phyloP scores from a whole-genome alignment of 2,113 vertebrate species.

The Potamarius usumacintae region DNA sequence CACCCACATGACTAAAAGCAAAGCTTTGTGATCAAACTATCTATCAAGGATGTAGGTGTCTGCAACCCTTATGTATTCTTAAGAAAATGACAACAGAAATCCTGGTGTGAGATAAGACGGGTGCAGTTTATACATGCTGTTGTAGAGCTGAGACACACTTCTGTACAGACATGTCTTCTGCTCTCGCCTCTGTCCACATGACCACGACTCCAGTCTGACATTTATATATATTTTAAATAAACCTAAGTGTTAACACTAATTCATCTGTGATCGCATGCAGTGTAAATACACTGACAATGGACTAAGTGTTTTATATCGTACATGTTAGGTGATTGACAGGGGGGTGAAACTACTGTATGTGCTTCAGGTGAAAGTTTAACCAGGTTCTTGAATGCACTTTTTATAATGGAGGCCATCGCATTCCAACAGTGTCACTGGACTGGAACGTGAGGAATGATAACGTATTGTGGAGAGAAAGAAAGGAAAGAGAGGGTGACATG shows the following conservation, averaged over 20 bases:
- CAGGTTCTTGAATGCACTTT: conserved; percentile 21
- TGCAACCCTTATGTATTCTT: not conserved
- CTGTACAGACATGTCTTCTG: conserved; percentile 52
- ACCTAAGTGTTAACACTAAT: not conserved
- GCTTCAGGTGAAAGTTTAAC: conserved; percentile 34
- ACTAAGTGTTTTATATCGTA: not conserved
- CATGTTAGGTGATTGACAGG: not conserved
- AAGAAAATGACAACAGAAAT: conserved; percentile 58
- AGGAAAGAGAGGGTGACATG: conserved; percentile 49
- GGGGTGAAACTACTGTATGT: conserved; percentile 8
- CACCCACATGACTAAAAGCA: not conserved
- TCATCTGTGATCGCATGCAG: not conserved
- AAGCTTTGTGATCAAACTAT: conserved; percentile 10
- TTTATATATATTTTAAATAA: not conserved
- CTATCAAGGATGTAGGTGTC: not conserved
- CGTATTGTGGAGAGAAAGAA: conserved; percentile 52
- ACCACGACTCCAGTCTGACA: not conserved
- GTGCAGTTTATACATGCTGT: conserved; percentile 32
- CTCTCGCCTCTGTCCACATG: conserved; percentile 8
- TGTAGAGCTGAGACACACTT: conserved; percentile 40
- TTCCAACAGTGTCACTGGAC: conserved; percentile 39
- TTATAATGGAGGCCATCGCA: not conserved
- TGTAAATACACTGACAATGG: not conserved
- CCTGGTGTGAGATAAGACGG: conserved; percentile 16
- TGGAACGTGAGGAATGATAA: conserved; percentile 70